Evolutionary conservation across 1,140 invertebrate species (phyloP), one percentile per base, ranked within the genome.

Genomic region (Drosophila sp.): DNA sequence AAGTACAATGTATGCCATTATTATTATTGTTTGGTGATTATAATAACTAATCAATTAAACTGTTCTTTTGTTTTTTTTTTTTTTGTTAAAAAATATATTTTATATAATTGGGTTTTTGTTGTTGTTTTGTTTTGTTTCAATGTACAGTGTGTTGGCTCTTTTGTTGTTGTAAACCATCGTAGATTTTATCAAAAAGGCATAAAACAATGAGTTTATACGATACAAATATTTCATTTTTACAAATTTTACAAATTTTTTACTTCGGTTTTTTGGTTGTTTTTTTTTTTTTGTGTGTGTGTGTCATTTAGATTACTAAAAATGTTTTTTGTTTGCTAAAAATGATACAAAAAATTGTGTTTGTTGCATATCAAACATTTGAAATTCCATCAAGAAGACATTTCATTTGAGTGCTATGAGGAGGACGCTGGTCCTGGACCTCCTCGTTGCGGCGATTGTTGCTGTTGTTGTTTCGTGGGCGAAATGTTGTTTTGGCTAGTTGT

Each of bases 381-480:
- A 83, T 75, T 80, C 80, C 73, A 89, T 72, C 68, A 87, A 89
- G 84, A 87, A 87, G 84, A 89, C 84, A 73, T 80, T 84, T 71
- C 64, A 44, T 79, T 77, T 57, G 67, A 57, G 56, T 83, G 80
- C 85, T 89, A 89, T 84, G 84, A 89, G 70, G 72, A 80, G 40
- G 72, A 58, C 55, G 65, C 57, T 44, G 71, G 70, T 68, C 66
- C 57, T 30, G 67, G 77, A 33, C 63, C 68, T 33, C 63, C 68
- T 33, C 67, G 66, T 32, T 77, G 76, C 17, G 83, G 83, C 63
- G 83, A 87, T 56, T 41, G 58, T 64, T 72, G 62, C 32, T 65
- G 64, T 56, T 72, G 69, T 54, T 76, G 80, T 44, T 77, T 78
- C 55, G 47, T 77, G 54, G 76, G 76, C 66, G 72, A 65, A 41